A percentile compares a stretch with the other conserved stretches of the same genome.
phyloP scores from a whole-genome alignment of 2,797 vertebrate genomes.

The Rallus crepitans region DNA sequence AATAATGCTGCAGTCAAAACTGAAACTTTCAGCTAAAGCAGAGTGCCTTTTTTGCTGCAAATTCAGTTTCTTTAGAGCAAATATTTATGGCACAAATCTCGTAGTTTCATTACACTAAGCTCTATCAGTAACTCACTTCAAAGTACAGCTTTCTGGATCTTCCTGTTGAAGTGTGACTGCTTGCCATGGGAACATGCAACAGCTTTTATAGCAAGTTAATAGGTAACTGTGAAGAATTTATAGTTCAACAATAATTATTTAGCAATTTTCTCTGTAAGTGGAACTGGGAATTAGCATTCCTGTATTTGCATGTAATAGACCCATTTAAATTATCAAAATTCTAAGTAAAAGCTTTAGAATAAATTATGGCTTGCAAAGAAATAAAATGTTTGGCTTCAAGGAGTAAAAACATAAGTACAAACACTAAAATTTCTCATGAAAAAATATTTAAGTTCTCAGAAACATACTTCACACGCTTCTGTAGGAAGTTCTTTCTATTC shows the following conservation, averaged over 20 bases:
- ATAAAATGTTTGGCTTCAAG: neutral
- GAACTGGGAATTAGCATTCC: neutral
- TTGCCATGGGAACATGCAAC: neutral
- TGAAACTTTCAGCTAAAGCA: neutral
- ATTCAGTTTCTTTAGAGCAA: neutral
- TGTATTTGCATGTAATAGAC: neutral
- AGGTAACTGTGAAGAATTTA: slow-evolving; percentile 48
- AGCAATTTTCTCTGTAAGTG: neutral
- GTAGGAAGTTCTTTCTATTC: neutral
- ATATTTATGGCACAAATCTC: neutral
- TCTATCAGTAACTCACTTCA: neutral
- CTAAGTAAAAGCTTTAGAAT: slow-evolving; percentile 53
- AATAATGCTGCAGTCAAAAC: neutral
- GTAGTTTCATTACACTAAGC: neutral
- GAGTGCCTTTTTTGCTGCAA: neutral
- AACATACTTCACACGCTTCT: neutral
- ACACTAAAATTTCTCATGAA: neutral
- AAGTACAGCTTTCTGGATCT: neutral
- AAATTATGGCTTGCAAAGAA: slow-evolving; percentile 40
- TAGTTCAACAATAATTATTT: slow-evolving; percentile 44
- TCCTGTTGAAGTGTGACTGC: neutral
- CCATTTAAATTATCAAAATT: slow-evolving; percentile 37
- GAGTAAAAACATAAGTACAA: neutral
- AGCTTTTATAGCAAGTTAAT: slow-evolving; percentile 36
- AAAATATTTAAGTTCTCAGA: neutral